Evolutionary conservation across 2,888 invertebrate species (phyloP).

Genomic region (Antheraea yamamai): DNA sequence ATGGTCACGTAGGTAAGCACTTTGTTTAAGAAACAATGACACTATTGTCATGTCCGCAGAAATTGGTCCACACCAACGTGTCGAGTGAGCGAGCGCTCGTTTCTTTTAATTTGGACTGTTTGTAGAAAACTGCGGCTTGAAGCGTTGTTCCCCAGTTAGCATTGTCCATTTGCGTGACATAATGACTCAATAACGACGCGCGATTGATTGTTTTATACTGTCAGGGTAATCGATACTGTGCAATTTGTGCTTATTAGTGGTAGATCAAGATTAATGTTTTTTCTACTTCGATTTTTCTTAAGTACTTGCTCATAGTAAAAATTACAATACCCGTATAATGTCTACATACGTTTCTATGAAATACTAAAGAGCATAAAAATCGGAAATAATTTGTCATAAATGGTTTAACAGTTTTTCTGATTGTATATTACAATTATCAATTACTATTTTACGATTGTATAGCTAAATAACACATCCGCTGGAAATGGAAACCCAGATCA

Average conservation of each 20-base stretch:
- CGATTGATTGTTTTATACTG: slow-evolving; percentile 5
- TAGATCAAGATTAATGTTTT: slow-evolving; percentile 12
- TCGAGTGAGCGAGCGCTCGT: slow-evolving; percentile 9
- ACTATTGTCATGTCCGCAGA: slow-evolving; percentile 63
- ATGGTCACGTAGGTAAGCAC: slow-evolving; percentile 27
- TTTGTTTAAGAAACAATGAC: slow-evolving; percentile 51
- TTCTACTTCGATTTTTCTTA: not conserved
- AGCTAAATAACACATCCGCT: not conserved
- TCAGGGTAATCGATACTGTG: slow-evolving; percentile 7
- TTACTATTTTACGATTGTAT: not conserved
- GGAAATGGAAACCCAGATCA: not conserved
- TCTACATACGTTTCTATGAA: not conserved
- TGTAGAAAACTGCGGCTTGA: slow-evolving; percentile 43
- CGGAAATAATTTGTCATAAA: not conserved
- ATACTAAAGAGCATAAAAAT: not conserved
- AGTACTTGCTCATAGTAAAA: not conserved
- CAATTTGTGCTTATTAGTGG: not conserved
- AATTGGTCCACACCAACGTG: slow-evolving; percentile 41
- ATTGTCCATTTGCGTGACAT: slow-evolving; percentile 25
- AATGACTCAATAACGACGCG: slow-evolving; percentile 40
- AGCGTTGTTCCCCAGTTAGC: slow-evolving; percentile 24
- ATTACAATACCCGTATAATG: not conserved
- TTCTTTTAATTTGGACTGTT: slow-evolving; percentile 41
- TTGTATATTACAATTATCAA: not conserved
- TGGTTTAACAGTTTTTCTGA: not conserved